phyloP scores from a whole-genome alignment of 2,113 vertebrate genomes.

The Morone chrysops region DNA sequence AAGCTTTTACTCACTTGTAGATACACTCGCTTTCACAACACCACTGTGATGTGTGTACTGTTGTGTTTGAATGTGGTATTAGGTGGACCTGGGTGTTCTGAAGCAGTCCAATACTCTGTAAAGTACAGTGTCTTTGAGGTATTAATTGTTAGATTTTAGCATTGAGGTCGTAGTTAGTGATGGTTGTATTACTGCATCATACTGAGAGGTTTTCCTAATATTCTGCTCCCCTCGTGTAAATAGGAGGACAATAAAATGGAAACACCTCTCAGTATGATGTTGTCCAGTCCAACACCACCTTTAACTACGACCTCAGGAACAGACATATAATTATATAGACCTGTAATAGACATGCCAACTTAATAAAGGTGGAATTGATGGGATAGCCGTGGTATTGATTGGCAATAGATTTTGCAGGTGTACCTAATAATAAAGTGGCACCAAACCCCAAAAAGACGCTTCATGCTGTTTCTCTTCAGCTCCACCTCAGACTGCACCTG shows the following conservation, averaged over 20 bases:
- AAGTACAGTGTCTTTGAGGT: neutral
- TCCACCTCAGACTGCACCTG: neutral
- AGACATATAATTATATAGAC: neutral
- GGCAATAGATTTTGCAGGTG: neutral
- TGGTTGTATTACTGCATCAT: neutral
- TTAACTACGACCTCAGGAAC: neutral
- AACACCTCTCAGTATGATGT: neutral
- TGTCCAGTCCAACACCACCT: neutral
- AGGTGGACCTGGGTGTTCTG: neutral
- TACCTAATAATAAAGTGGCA: neutral
- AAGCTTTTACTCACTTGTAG: constrained; percentile 6
- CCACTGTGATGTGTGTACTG: neutral
- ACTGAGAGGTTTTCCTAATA: neutral
- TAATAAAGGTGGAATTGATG: neutral
- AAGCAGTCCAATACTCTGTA: neutral
- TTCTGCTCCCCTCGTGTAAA: neutral
- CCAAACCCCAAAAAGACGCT: neutral
- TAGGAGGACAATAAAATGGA: neutral
- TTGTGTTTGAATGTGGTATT: no score
- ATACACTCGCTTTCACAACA: neutral
- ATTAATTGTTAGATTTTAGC: neutral
- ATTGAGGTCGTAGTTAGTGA: neutral
- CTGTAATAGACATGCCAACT: neutral
- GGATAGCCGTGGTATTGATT: neutral
- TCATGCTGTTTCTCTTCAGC: neutral